Base-by-base conservation (phyloP, 1,140 invertebrate species). In the Tenebrio molitor region DNA sequence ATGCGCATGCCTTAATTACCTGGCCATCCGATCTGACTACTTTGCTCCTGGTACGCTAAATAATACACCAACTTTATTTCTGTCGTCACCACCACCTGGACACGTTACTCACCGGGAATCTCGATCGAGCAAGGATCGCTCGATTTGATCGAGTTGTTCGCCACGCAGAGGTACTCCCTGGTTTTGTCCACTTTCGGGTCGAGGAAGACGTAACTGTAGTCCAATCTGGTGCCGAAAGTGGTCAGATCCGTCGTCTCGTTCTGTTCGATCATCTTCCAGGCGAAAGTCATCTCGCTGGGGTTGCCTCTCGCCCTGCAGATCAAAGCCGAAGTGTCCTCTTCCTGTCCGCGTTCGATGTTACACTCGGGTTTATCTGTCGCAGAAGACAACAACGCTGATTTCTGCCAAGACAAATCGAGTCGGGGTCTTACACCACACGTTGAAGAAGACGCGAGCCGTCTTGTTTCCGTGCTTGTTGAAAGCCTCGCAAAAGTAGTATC, bases 341-440 rank as follows among this genome's bases (percentile, higher is more conserved):
- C 86, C 79, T 91, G 89, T 29, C 87, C 88, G 72, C 90, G 88
- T 69, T 91, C 89, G 74, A 95, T 94, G 17, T 87, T 88, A 82
- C 95, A 97, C 79, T 94, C 91, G 1, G 95, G 95, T 78, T 92
- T 90, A 86, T 91, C 95, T 96, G 84, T n/a, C n/a, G n/a, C n/a
- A n/a, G n/a, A n/a, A n/a, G n/a, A n/a, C n/a, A n/a, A n/a, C n/a
- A n/a, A n/a, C n/a, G n/a, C n/a, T n/a, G n/a, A n/a, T n/a, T n/a
- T n/a, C n/a, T n/a, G n/a, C n/a, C n/a, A n/a, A n/a, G n/a, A n/a
- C n/a, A n/a, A n/a, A n/a, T n/a, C n/a, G 25, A 33, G 34, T 63
- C 12, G 42, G 65, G 0, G 8, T n/a, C 21, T 91, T 85, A 95
- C 93, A 95, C 84, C 91, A 87, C 42, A 95, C 92, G 82, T 95